A percentile compares a stretch with the other conserved stretches of the same genome.
Conservation (phyloP, 2,797 vertebrate species). For the Anguilla megastoma region DNA sequence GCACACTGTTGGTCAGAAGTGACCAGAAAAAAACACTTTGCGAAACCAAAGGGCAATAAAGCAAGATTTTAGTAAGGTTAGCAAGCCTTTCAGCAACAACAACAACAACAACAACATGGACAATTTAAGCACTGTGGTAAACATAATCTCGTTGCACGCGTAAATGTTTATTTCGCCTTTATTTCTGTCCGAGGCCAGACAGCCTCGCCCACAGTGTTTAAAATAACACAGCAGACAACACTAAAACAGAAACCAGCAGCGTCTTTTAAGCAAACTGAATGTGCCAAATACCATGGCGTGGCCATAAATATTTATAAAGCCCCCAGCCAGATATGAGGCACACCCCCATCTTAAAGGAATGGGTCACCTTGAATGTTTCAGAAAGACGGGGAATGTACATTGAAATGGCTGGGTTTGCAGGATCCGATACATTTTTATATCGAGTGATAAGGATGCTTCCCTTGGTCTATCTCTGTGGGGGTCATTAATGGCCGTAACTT, state of each 20-base stretch:
- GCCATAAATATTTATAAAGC: constrained; percentile 27
- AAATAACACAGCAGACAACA: not conserved
- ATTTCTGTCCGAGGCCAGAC: not conserved
- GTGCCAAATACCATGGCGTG: not conserved
- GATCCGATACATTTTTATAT: not conserved
- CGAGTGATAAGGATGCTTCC: not conserved
- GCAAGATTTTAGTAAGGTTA: not conserved
- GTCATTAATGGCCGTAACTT: not conserved
- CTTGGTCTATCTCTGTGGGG: not conserved
- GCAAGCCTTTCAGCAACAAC: not conserved
- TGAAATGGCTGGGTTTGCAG: constrained; percentile 8
- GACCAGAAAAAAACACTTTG: not conserved
- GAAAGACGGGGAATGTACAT: not conserved
- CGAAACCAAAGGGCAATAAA: not conserved
- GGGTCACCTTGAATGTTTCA: constrained; percentile 29
- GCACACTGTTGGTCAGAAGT: not conserved
- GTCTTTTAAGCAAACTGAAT: constrained; percentile 21
- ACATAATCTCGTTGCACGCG: not conserved
- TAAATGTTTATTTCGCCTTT: not conserved
- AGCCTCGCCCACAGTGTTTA: not conserved
- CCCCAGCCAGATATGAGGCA: not conserved
- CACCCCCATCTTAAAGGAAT: constrained; percentile 16
- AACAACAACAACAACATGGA: not conserved
- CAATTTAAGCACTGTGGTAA: not conserved
- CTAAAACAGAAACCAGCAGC: not conserved